A percentile compares a stretch with the other conserved stretches of the same genome.
Conservation (phyloP, 1,140 invertebrate species). For the Venustaconcha ellipsiformis region DNA sequence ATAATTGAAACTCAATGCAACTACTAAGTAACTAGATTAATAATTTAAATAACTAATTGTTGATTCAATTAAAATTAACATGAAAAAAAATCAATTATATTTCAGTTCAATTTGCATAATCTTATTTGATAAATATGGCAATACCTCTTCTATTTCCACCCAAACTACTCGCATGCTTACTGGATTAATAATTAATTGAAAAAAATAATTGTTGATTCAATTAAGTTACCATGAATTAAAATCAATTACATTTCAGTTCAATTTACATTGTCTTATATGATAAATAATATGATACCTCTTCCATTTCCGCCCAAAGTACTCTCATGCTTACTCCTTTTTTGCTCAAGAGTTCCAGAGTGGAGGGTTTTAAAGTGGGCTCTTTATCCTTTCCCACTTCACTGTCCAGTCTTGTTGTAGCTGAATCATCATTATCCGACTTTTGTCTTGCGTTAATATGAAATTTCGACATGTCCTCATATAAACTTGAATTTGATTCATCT, state of each 20-base stretch:
- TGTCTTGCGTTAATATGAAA: constrained; percentile 1
- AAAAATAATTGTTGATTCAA: too few species aligned
- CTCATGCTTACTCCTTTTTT: constrained; percentile 66
- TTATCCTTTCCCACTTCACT: constrained; percentile 5
- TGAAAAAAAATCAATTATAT: too few species aligned
- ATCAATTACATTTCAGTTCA: too few species aligned
- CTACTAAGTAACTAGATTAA: too few species aligned
- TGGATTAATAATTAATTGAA: too few species aligned
- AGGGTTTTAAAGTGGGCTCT: constrained; percentile 3
- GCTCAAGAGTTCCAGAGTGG: constrained; percentile 46
- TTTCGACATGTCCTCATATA: constrained; percentile 34
- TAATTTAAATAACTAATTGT: too few species aligned
- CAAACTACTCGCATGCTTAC: constrained; percentile 73
- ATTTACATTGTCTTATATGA: background rate
- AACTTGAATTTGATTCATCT: background rate
- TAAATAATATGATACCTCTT: constrained; percentile 76
- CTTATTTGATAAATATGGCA: constrained; percentile 1
- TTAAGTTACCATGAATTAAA: too few species aligned
- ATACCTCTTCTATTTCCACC: constrained; percentile 78
- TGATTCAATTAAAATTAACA: too few species aligned
- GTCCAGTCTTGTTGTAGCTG: constrained; percentile 6
- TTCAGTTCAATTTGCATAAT: too few species aligned
- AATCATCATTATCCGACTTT: background rate
- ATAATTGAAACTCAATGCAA: too few species aligned
- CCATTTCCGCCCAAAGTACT: constrained; percentile 94